Evolutionary conservation across 2,888 invertebrate species (phyloP).

Genomic region (Philhelius pedissequus): DNA sequence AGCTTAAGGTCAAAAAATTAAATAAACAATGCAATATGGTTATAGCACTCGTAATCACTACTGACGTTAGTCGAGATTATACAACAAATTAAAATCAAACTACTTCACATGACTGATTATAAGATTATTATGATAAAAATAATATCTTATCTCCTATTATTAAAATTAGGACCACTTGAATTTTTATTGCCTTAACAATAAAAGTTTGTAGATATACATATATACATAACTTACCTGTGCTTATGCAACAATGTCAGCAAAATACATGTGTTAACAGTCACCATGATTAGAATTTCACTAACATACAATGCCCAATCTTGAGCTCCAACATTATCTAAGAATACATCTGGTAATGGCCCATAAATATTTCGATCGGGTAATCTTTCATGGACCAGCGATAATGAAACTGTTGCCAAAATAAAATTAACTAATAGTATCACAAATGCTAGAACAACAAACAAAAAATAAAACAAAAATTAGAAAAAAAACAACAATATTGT

Average conservation of each 20-base stretch:
- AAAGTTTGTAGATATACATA: not conserved
- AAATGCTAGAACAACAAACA: constrained; percentile 82
- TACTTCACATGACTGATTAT: too few relatives aligned
- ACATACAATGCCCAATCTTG: constrained; percentile 90
- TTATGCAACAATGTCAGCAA: constrained; percentile 90
- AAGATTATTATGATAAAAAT: too few relatives aligned
- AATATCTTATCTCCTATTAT: too few relatives aligned
- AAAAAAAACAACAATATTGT: not conserved
- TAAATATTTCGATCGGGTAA: constrained; percentile 88
- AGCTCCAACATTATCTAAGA: constrained; percentile 87
- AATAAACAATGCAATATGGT: too few relatives aligned
- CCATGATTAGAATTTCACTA: constrained; percentile 92
- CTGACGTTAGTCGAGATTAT: too few relatives aligned
- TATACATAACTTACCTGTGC: constrained; percentile 82
- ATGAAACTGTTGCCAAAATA: constrained; percentile 84
- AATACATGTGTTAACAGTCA: constrained; percentile 87
- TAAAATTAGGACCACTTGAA: not conserved
- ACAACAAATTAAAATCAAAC: too few relatives aligned
- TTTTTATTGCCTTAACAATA: not conserved
- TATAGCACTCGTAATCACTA: too few relatives aligned
- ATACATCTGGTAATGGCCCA: constrained; percentile 89
- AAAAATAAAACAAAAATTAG: constrained; percentile 72
- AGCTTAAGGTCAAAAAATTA: too few relatives aligned
- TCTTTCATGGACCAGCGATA: constrained; percentile 92
- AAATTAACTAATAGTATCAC: constrained; percentile 83